Evolutionary conservation across 2,113 vertebrate species (phyloP).

Genomic region (Lutjanus erythropterus): DNA sequence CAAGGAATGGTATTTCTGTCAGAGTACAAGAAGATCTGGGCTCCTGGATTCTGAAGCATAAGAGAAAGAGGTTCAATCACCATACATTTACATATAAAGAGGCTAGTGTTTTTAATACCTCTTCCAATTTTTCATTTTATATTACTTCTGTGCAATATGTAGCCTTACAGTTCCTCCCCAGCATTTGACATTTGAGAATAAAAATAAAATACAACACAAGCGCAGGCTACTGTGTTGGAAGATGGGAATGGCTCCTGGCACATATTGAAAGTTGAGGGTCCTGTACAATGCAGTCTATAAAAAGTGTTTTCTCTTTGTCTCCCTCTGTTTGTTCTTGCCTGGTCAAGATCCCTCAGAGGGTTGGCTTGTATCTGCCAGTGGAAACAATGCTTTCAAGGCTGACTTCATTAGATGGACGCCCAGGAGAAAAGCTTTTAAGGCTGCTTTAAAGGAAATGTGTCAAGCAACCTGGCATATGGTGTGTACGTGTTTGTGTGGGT

Average conservation of each 20-base stretch:
- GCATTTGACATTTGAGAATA: constrained; percentile 69
- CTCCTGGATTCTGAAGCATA: constrained; percentile 46
- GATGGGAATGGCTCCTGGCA: constrained; percentile 71
- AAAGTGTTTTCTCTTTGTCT: constrained; percentile 71
- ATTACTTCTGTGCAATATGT: constrained; percentile 36
- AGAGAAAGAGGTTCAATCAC: constrained; percentile 65
- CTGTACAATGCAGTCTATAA: constrained; percentile 64
- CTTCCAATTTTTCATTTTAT: constrained; percentile 52
- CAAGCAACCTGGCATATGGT: constrained; percentile 64
- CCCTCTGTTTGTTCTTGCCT: constrained; percentile 62
- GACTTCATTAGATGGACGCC: constrained; percentile 77
- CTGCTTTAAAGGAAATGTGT: constrained; percentile 68
- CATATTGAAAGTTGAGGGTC: constrained; percentile 67
- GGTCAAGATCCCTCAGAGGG: constrained; percentile 66
- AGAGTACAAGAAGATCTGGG: constrained; percentile 27
- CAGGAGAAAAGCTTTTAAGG: constrained; percentile 76
- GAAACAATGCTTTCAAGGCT: constrained; percentile 77
- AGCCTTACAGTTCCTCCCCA: constrained; percentile 39
- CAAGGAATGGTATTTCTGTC: constrained; percentile 19
- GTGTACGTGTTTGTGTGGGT: constrained; percentile 55
- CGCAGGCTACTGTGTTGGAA: constrained; percentile 41
- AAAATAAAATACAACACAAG: constrained; percentile 58
- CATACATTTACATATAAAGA: constrained; percentile 78
- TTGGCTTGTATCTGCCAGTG: constrained; percentile 67
- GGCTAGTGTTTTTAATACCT: constrained; percentile 51